phyloP scores from a whole-genome alignment of 2,888 invertebrate genomes.

The Halictus quadricinctus region DNA sequence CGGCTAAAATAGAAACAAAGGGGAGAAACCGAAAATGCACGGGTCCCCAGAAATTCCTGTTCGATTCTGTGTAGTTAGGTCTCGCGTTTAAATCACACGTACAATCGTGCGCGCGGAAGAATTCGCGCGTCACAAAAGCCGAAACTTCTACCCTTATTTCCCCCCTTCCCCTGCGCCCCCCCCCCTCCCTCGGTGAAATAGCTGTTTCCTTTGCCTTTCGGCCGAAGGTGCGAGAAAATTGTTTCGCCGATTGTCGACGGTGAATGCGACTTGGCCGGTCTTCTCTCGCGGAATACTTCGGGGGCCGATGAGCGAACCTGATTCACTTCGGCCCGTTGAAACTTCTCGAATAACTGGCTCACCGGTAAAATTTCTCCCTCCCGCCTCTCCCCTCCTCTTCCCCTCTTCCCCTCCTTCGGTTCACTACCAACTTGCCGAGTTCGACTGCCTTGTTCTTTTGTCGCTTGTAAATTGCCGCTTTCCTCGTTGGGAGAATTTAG shows the following conservation, averaged over 20 bases:
- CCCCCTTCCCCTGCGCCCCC: neutral
- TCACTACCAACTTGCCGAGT: neutral
- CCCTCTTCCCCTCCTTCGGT: neutral
- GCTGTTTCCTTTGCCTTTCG: conserved; percentile 41
- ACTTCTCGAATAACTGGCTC: neutral
- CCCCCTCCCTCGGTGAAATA: conserved; percentile 9
- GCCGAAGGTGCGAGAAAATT: conserved; percentile 50
- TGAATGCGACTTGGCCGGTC: conserved; percentile 44
- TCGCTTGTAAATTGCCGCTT: neutral
- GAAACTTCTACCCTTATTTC: conserved; percentile 42
- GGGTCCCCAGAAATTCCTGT: neutral
- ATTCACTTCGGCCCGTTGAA: neutral
- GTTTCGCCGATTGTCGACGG: conserved; percentile 52
- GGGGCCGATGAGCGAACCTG: conserved; percentile 10
- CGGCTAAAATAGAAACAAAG: neutral
- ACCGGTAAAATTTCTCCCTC: neutral
- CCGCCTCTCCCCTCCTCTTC: too few species aligned
- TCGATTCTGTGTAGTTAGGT: neutral
- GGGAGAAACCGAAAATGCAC: neutral
- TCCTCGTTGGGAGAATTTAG: neutral
- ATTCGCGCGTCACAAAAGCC: conserved; percentile 17
- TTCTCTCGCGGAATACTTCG: conserved; percentile 21
- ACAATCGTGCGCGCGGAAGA: neutral
- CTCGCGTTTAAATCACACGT: conserved; percentile 9
- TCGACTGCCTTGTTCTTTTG: neutral